Conservation (phyloP, 2,888 invertebrate genomes). For the Melieria picta region DNA sequence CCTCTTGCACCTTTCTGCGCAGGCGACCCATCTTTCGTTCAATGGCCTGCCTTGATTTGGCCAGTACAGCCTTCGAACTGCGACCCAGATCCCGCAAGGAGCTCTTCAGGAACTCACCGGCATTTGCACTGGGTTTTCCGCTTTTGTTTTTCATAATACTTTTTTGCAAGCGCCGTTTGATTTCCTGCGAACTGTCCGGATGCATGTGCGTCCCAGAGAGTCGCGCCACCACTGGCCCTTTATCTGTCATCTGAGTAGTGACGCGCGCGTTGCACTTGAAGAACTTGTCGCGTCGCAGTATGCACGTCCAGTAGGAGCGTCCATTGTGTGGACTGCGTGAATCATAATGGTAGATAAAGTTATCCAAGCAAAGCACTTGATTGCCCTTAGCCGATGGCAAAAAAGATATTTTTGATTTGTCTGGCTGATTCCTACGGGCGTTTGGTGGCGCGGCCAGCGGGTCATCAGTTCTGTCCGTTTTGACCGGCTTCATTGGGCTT, state of each 20-base stretch:
- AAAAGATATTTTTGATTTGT: constrained; percentile 52
- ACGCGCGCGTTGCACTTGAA: constrained; percentile 56
- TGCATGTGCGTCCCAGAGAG: constrained; percentile 56
- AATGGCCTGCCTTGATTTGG: constrained; percentile 30
- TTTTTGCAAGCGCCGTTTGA: constrained; percentile 47
- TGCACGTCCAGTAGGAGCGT: constrained; percentile 57
- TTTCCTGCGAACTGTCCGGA: constrained; percentile 46
- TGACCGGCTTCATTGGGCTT: constrained; percentile 6
- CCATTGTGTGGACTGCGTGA: constrained; percentile 52
- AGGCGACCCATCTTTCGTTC: constrained; percentile 32
- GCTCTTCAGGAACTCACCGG: constrained; percentile 21
- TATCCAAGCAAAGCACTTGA: constrained; percentile 55
- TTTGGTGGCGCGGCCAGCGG: constrained; percentile 38
- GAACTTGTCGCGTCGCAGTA: constrained; percentile 53
- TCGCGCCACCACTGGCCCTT: constrained; percentile 50
- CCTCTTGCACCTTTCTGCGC: constrained; percentile 10
- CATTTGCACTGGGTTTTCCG: constrained; percentile 16
- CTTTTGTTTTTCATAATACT: constrained; percentile 35
- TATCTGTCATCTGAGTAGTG: constrained; percentile 47
- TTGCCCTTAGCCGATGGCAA: constrained; percentile 59
- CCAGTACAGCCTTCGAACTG: constrained; percentile 30
- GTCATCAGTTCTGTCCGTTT: constrained; percentile 34
- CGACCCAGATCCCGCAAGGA: constrained; percentile 18
- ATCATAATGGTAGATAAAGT: constrained; percentile 56
- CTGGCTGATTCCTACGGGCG: constrained; percentile 31